A percentile compares a stretch with the other conserved stretches of the same genome.
Evolutionary conservation across 64 coral and sea anemone genomes (phyloP).

Genomic region (Stylophora pistillata): DNA sequence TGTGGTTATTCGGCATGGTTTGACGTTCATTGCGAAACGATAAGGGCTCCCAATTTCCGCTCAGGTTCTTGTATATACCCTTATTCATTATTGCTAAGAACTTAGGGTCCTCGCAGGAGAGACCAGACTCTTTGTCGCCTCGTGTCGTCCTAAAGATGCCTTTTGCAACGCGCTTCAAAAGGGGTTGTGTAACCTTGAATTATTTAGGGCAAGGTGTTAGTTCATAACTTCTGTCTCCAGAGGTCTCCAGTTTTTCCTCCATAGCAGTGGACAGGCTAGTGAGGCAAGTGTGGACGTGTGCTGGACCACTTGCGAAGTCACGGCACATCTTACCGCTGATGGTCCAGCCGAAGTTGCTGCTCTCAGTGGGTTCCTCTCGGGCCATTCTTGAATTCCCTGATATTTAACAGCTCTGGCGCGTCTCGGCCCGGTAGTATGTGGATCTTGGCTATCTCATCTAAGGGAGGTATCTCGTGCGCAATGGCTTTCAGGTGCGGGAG

Average conservation of each 20-base stretch:
- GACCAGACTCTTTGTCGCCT: slow-evolving; percentile 8
- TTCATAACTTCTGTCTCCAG: neutral
- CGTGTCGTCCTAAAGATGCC: neutral
- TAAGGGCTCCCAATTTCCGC: slow-evolving; percentile 51
- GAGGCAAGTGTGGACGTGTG: neutral
- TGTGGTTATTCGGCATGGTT: slow-evolving; percentile 52
- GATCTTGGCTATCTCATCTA: slow-evolving; percentile 2
- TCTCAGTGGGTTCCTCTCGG: slow-evolving; percentile 24
- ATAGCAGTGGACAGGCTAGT: neutral
- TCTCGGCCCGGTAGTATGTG: neutral
- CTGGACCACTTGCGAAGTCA: slow-evolving; percentile 45
- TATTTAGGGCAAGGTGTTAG: neutral
- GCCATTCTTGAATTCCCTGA: slow-evolving; percentile 22
- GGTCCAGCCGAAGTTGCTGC: slow-evolving; percentile 58
- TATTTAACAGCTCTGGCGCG: no score
- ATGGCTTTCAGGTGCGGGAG: slow-evolving; percentile 27
- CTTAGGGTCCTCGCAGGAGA: slow-evolving; percentile 5
- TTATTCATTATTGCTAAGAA: slow-evolving; percentile 27
- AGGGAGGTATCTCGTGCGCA: slow-evolving; percentile 35
- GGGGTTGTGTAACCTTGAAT: neutral
- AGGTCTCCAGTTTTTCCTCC: neutral
- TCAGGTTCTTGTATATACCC: slow-evolving; percentile 39
- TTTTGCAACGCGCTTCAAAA: neutral
- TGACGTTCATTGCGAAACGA: slow-evolving; percentile 13
- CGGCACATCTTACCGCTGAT: slow-evolving; percentile 56